A percentile compares a stretch with the other conserved stretches of the same genome.
phyloP scores from a whole-genome alignment of 92 coral and sea anemone species.

The Porites rus region DNA sequence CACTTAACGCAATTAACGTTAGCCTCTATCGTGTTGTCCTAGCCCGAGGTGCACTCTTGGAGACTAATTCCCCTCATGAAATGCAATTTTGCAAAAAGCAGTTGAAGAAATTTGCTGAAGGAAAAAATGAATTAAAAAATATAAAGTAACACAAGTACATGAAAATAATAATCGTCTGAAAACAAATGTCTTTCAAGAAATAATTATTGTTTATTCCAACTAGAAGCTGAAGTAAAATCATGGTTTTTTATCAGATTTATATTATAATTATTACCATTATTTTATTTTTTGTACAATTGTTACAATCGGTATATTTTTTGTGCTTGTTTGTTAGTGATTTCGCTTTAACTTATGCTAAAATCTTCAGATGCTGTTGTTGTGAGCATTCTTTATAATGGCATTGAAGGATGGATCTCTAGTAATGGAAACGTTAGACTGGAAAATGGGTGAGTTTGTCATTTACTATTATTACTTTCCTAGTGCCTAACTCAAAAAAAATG shows the following conservation, averaged over 20 bases:
- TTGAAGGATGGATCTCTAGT: background rate
- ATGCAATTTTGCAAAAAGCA: too few relatives aligned
- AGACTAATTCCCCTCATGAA: too few relatives aligned
- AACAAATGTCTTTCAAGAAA: too few relatives aligned
- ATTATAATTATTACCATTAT: background rate
- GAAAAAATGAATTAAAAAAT: too few relatives aligned
- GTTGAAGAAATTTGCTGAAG: too few relatives aligned
- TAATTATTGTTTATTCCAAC: too few relatives aligned
- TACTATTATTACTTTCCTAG: background rate
- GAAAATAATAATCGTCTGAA: too few relatives aligned
- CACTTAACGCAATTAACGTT: background rate
- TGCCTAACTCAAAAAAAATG: too few relatives aligned
- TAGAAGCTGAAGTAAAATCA: too few relatives aligned
- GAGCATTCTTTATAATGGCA: conserved; percentile 6
- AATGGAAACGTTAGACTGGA: background rate
- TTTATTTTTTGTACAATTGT: background rate
- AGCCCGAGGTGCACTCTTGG: background rate
- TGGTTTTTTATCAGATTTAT: too few relatives aligned
- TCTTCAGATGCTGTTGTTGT: conserved; percentile 16
- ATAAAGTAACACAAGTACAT: too few relatives aligned
- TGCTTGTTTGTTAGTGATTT: background rate
- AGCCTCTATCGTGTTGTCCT: background rate
- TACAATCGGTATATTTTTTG: background rate
- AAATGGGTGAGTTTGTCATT: conserved; percentile 2
- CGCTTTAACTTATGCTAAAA: too few relatives aligned